Conservation (phyloP, 2,113 vertebrate species). For the Vireo altiloquus region DNA sequence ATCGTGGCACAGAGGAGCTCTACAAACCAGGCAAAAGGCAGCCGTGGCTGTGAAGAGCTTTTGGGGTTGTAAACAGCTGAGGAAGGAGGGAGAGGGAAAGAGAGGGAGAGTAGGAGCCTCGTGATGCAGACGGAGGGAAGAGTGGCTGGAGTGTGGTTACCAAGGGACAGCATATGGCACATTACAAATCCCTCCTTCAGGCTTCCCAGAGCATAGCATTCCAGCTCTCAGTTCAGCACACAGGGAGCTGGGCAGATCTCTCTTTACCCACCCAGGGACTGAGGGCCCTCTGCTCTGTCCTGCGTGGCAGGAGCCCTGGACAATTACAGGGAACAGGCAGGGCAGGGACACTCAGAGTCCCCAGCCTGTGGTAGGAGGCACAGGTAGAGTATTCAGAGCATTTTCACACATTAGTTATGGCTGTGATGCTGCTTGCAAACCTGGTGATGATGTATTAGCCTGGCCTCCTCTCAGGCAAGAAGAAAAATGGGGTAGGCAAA, state of each 20-base stretch:
- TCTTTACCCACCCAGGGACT: rapidly evolving
- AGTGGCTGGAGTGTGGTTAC: neutral
- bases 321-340: neutral
- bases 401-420: neutral
- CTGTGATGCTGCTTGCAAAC: neutral
- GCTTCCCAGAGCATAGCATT: rapidly evolving
- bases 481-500: constrained; percentile 11
- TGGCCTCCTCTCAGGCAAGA: neutral
- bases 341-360: rapidly evolving
- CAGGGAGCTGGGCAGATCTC: neutral
- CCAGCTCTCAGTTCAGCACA: neutral
- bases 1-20: too few species aligned
- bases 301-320: rapidly evolving
- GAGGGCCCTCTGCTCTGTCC: neutral
- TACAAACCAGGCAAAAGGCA: neutral
- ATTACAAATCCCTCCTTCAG: neutral
- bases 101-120: neutral
- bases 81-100: neutral
- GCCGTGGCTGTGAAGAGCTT: rapidly evolving
- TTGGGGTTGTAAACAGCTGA: neutral
- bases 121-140: neutral
- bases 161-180: neutral
- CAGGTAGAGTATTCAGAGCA: neutral
- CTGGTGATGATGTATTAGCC: neutral
- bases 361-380: neutral